Base-by-base conservation (phyloP, 2,888 invertebrate species). In the Chymomyza procnemis region DNA sequence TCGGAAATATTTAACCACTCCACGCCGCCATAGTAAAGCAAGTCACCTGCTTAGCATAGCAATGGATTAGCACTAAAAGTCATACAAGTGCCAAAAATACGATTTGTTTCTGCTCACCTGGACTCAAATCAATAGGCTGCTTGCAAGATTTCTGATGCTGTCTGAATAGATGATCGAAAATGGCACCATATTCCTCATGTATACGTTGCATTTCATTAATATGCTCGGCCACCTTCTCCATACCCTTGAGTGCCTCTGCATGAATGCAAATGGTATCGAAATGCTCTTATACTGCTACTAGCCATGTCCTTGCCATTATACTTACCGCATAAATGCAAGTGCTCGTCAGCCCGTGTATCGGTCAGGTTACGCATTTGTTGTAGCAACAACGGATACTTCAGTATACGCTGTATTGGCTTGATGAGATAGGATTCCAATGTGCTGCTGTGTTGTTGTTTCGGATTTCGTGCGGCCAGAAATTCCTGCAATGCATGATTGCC, bases 131-230 rank as follows among this genome's bases (percentile, higher is more conserved):
- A 89, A 98, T 97, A 70, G 96, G 95, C 94, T 96, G 96, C 92
- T 97, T 97, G 93, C 96, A 97, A 78, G 97, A 96, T 92, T 97
- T 97, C 92, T 97, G 97, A 92, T 97, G 97, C 93, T 97, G 97
- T 85, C 97, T 94, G 93, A 97, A 97, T 85, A 99, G 94, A 91
- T 98, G 98, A 93, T 99, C 98, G 92, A 99, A 99, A 91, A 98
- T 98, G 88, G 97, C 96, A 87, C 99, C 99, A 92, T 99, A 99
- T 92, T 99, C 99, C 93, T 99, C 99, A 91, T 99, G 98, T 89
- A 99, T 98, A 92, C 99, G 95, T 93, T 99, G 99, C 98, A 99
- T 99, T 93, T 99, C 98, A 92, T 99, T 99, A 89, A 99, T 99
- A 92, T 99, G 99, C 92, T 99, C 98, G 57, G 99, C 99, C 82